Evolutionary conservation across 2,888 invertebrate species (phyloP), one percentile per base, ranked within the genome.

Genomic region (Cenopis cana): DNA sequence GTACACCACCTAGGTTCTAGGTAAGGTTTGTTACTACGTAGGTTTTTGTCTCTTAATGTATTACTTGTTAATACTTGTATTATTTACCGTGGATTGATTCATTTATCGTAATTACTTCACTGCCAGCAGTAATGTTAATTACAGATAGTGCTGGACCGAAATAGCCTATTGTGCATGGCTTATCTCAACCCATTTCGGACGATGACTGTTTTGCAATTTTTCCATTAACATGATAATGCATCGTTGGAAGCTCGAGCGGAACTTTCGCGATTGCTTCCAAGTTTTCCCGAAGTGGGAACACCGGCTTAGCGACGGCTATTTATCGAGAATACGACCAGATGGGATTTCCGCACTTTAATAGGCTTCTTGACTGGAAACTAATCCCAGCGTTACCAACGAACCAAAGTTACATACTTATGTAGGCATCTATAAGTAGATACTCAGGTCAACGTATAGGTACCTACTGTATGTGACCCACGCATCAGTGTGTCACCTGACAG

Each of bases 141-240:
- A 8, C 33, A 4, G 24, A 24, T 24, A 24, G 24, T 24, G n/a
- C n/a, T n/a, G n/a, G n/a, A n/a, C n/a, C n/a, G n/a, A n/a, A n/a
- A n/a, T n/a, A n/a, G n/a, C n/a, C n/a, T n/a, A n/a, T n/a, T 14
- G 38, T 14, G 41, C 41, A 14, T 12, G 8, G 46, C 46, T 46
- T 46, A n/a, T 46, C 46, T 2, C 14, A 46, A 1, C 6, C 46
- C 46, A 46, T 46, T 14, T 46, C 46, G 6, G 46, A 46, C n/a
- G n/a, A n/a, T n/a, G 46, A 18, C 18, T 50, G 18, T 18, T 50
- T 50, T 18, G n/a, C n/a, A 33, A 33, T 57, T 17, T 36, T 57
- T 36, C 36, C 12, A 36, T 57, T 57, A 57, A 18, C 56, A 57
- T 57, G 36, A 57, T 57, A 56, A 56, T 56, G 33, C 11, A 36